These are phyloP conservation scores for Phrynosoma blainvillii DNA, from an alignment of 2,113 vertebrate genomes.

Conservation along the genomic window DNA sequence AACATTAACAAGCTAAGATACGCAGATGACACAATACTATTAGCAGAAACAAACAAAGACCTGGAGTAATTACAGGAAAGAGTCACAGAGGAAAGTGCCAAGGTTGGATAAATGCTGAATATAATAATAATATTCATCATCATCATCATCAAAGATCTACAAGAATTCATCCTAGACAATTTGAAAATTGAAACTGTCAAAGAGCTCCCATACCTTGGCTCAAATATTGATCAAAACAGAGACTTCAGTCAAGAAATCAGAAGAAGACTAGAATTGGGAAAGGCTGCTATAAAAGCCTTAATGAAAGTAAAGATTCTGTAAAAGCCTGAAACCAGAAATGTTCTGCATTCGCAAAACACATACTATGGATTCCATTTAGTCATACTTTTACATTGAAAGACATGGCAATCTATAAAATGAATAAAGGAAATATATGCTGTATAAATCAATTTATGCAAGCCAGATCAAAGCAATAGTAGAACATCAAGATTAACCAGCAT, in stretches of 20 bases:
- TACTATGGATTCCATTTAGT: not conserved
- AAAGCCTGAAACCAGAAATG: not conserved
- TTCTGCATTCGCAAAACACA: not conserved
- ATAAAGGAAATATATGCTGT: not conserved
- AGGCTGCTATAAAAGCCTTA: not conserved
- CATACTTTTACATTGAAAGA: not conserved
- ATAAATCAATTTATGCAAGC: conserved; percentile 9
- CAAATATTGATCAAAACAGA: not conserved
- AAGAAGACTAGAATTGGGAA: not conserved
- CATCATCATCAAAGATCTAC: no score
- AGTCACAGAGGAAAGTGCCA: no score
- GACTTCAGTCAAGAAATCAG: not conserved
- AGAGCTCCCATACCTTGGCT: no score
- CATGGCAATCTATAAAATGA: not conserved
- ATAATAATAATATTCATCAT: no score
- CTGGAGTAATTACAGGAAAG: no score
- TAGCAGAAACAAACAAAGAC: no score
- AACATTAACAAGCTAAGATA: no score
- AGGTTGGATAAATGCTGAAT: no score
- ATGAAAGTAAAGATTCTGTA: not conserved
- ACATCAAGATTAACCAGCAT: conserved; percentile 32
- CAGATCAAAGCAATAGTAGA: conserved; percentile 44
- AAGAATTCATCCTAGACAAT: no score
- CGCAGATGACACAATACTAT: no score
- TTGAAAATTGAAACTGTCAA: no score